phyloP scores from a whole-genome alignment of 2,888 invertebrate species.

The Unio pictorum region DNA sequence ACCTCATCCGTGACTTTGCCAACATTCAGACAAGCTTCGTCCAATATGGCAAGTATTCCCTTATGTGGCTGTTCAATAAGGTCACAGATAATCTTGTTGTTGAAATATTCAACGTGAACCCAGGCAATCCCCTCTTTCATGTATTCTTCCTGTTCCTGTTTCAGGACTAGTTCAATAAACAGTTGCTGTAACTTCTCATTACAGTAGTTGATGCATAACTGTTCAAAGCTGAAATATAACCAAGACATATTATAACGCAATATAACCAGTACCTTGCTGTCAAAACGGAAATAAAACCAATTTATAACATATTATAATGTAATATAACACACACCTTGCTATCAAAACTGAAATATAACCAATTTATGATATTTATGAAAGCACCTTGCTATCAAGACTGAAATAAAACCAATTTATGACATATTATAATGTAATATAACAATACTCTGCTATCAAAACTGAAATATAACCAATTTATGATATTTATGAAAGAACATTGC shows the following conservation, averaged over 20 bases:
- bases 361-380: too few relatives aligned
- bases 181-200: constrained; percentile 98
- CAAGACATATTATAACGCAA: neutral
- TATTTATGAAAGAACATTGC: neutral
- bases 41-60: constrained; percentile 92
- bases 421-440: neutral
- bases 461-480: constrained; percentile 29
- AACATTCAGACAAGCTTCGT: constrained; percentile 96
- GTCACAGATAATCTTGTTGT: constrained; percentile 96
- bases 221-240: constrained; percentile 80
- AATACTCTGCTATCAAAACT: constrained; percentile 77
- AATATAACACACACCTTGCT: too few relatives aligned
- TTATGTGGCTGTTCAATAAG: constrained; percentile 94
- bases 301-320: too few relatives aligned
- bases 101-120: constrained; percentile 96
- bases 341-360: constrained; percentile 59
- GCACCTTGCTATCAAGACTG: neutral
- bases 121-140: constrained; percentile 95
- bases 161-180: constrained; percentile 94
- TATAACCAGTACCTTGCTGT: neutral
- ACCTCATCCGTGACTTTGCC: constrained; percentile 86
- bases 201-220: constrained; percentile 99
- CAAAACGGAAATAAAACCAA: neutral
- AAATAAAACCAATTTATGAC: too few relatives aligned
- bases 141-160: constrained; percentile 99